phyloP scores from a whole-genome alignment of 1,140 invertebrate species.

The Drosophila teissieri region DNA sequence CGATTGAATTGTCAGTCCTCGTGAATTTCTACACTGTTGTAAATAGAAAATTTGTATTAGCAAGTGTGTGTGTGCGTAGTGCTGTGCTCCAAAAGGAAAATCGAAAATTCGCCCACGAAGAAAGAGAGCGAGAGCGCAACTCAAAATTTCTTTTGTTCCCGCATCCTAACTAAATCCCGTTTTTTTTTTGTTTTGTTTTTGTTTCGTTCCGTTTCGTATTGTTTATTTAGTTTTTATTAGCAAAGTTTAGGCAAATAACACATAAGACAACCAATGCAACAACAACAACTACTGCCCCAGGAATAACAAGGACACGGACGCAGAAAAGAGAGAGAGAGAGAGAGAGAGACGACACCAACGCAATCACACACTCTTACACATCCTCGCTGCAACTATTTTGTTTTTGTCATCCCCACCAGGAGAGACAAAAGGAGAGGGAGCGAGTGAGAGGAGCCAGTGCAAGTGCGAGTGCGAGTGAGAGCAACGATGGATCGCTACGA shows the following conservation, averaged over 20 bases:
- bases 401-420: conserved; percentile 1
- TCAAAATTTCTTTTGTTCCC: not conserved
- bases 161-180: not conserved
- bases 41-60: conserved; percentile 32
- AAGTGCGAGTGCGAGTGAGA: conserved; percentile 1
- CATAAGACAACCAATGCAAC: not conserved
- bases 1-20: conserved; percentile 15
- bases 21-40: not conserved
- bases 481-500: conserved; percentile 76
- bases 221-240: no score
- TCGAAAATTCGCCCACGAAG: not conserved
- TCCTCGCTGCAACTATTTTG: conserved; percentile 8
- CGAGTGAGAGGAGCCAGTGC: conserved; percentile 6
- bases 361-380: not conserved
- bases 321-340: conserved; percentile 16
- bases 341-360: conserved; percentile 5
- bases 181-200: not conserved
- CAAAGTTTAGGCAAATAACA: not conserved
- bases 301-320: conserved; percentile 37
- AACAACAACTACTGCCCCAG: conserved; percentile 7
- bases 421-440: not conserved
- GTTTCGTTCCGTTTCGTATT: no score
- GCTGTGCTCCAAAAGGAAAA: not conserved
- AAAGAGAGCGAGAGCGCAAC: not conserved
- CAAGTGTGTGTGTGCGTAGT: not conserved